Conservation (phyloP, 2,797 vertebrate genomes). For the Lophius americanus region DNA sequence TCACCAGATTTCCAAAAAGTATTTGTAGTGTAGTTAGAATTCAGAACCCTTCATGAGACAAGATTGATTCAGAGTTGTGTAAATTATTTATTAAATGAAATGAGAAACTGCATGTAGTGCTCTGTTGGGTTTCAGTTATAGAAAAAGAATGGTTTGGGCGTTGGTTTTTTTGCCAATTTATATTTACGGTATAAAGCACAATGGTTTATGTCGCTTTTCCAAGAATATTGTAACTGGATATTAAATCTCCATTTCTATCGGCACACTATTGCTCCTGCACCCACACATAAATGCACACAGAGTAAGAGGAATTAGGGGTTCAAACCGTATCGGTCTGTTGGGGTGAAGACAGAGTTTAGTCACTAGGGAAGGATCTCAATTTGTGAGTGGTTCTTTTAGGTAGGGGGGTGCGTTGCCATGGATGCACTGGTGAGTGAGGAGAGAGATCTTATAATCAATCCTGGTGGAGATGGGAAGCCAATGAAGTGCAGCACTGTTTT, state of each 20-base stretch:
- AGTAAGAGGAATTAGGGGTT: constrained; percentile 1
- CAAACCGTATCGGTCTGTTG: not conserved
- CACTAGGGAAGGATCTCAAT: no score
- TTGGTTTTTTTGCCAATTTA: constrained; percentile 3
- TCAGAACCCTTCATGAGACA: constrained; percentile 22
- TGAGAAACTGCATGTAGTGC: not conserved
- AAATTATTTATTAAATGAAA: constrained; percentile 59
- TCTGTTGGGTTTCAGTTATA: constrained; percentile 15
- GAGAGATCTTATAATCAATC: no score
- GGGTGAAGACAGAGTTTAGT: no score
- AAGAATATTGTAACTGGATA: not conserved
- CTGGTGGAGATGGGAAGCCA: no score
- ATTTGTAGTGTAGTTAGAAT: constrained; percentile 25
- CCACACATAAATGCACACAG: not conserved
- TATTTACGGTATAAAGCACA: constrained; percentile 5
- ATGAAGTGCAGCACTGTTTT: no score
- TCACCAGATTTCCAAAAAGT: constrained; percentile 24
- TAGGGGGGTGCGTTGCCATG: no score
- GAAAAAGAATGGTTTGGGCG: not conserved
- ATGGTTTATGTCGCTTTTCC: constrained; percentile 22
- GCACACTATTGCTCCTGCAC: not conserved
- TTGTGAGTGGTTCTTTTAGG: no score
- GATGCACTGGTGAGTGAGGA: no score
- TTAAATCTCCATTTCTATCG: not conserved
- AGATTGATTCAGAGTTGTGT: constrained; percentile 26